Conservation (phyloP, 2,888 invertebrate genomes). For the Eurois occulta region DNA sequence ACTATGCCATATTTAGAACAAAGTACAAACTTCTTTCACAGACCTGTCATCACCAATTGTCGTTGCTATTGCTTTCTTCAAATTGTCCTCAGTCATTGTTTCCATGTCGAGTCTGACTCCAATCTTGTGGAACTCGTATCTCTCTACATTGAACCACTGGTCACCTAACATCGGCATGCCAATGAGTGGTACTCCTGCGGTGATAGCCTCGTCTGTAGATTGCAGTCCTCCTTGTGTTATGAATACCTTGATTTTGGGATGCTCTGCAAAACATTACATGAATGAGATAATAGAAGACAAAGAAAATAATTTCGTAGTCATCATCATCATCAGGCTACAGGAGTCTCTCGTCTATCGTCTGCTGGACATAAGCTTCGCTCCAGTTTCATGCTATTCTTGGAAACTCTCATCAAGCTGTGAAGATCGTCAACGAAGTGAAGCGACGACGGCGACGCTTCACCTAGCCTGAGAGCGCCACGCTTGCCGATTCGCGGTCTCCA, state of each 20-base stretch:
- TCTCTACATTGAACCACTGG: slow-evolving; percentile 81
- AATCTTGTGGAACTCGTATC: slow-evolving; percentile 71
- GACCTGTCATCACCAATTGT: slow-evolving; percentile 70
- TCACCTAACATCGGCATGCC: slow-evolving; percentile 83
- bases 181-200: slow-evolving; percentile 80
- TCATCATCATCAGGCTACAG: background rate
- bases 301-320: background rate
- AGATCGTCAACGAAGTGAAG: no score
- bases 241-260: slow-evolving; percentile 84
- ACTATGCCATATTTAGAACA: background rate
- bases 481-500: background rate
- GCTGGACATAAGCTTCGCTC: background rate
- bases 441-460: no score
- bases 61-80: slow-evolving; percentile 68
- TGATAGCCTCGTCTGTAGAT: slow-evolving; percentile 83
- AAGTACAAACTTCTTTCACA: background rate
- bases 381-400: background rate
- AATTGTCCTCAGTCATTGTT: slow-evolving; percentile 68
- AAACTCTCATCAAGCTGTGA: background rate
- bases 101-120: slow-evolving; percentile 75
- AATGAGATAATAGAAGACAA: background rate
- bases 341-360: no score
- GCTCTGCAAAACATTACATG: slow-evolving; percentile 69
- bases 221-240: slow-evolving; percentile 84
- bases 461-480: no score